These are phyloP conservation scores for Sterrhoptilus dennistouni DNA, from an alignment of 2,113 vertebrate species.

Conservation along the genomic window DNA sequence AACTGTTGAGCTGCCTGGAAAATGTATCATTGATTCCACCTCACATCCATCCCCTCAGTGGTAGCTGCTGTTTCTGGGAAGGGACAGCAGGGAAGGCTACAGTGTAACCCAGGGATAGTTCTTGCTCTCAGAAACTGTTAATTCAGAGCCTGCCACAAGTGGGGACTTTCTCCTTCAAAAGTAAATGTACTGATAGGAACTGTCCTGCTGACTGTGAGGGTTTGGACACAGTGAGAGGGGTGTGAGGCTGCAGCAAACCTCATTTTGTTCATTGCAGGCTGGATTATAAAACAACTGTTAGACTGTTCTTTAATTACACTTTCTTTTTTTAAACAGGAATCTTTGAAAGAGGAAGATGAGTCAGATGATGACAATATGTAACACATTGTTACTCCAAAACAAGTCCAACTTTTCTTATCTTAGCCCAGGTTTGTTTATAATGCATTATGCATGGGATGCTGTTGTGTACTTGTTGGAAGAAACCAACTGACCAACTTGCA, in stretches of 20 bases:
- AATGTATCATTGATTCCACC: background rate
- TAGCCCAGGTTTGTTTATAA: slow-evolving; percentile 47
- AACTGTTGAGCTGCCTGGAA: background rate
- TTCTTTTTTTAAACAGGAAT: slow-evolving; percentile 82
- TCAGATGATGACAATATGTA: slow-evolving; percentile 99
- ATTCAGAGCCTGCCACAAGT: background rate
- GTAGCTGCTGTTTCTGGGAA: background rate
- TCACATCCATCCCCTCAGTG: fast-evolving
- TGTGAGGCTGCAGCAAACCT: background rate
- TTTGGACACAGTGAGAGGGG: background rate
- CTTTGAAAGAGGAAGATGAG: slow-evolving; percentile 97
- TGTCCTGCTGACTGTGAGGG: background rate
- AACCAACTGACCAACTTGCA: slow-evolving; percentile 64
- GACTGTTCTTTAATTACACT: background rate
- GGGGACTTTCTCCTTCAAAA: background rate
- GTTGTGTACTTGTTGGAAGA: slow-evolving; percentile 45
- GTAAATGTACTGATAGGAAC: background rate
- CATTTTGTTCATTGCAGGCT: background rate
- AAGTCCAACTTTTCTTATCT: slow-evolving; percentile 50
- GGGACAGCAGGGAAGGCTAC: background rate
- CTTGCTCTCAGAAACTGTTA: background rate
- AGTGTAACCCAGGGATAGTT: background rate
- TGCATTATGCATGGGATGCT: slow-evolving; percentile 8
- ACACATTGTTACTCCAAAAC: slow-evolving; percentile 63
- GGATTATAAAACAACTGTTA: background rate